Evolutionary conservation across 2,888 invertebrate species (phyloP), one percentile per base, ranked within the genome.

Genomic region (Pristionchus fissidentatus): DNA sequence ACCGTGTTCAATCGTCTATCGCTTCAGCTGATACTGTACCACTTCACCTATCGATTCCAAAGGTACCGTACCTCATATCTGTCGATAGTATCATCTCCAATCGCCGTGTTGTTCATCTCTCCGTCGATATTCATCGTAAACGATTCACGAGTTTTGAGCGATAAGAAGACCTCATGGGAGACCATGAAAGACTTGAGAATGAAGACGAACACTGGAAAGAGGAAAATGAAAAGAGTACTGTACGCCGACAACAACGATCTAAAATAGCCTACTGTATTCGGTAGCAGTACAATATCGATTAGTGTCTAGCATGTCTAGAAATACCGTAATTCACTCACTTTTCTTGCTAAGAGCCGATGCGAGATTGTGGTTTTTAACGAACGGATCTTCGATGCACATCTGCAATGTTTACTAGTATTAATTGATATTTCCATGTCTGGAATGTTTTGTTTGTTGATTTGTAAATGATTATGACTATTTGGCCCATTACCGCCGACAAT

Each of bases 371-470:
- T 88, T 92, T 55, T 94, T 91, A 89, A 94, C 94, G 93, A 95
- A 95, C 13, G 95, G 95, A 93, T 95, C 95, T 93, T 95, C 94
- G 86, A 95, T 94, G 43, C 94, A 94, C 78, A 95, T 92, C 73
- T 93, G 93, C 8, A 60, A 60, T 26, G 8, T n/a, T 8, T 60
- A 15, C 29, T 66, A 13, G 22, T 66, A 66, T 15, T 26, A 29
- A 66, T 26, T 26, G n/a, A 26, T 66, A n/a, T n/a, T n/a, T n/a
- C n/a, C n/a, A n/a, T n/a, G n/a, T n/a, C n/a, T n/a, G n/a, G n/a
- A n/a, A n/a, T n/a, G n/a, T n/a, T n/a, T n/a, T n/a, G n/a, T n/a
- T n/a, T n/a, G n/a, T n/a, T n/a, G n/a, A n/a, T n/a, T n/a, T n/a
- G n/a, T n/a, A n/a, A n/a, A n/a, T n/a, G n/a, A n/a, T n/a, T n/a